Percentiles rank a stretch among this genome's conserved stretches.
Evolutionary conservation across 1,140 invertebrate species (phyloP).

Genomic region (Hyles euphorbiae): DNA sequence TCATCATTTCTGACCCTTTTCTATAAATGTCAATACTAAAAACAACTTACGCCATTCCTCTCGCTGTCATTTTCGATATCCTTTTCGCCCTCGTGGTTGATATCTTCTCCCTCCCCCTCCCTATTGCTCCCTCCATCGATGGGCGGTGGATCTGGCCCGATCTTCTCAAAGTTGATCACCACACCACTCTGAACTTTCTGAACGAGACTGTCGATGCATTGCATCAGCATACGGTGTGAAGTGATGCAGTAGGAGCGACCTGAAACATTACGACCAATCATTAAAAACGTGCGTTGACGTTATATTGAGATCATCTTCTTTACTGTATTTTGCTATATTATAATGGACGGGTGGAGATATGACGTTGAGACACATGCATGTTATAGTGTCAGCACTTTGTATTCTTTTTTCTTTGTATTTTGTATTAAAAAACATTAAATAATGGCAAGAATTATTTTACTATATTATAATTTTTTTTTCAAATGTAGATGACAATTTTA

Average conservation of each 20-base stretch:
- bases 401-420: too few species aligned
- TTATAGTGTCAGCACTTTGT: too few species aligned
- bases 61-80: constrained; percentile 56
- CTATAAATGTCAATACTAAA: too few species aligned
- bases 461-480: too few species aligned
- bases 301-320: too few species aligned
- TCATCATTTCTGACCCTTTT: too few species aligned
- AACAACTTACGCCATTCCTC: constrained; percentile 54
- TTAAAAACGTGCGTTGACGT: neutral
- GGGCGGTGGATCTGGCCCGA: constrained; percentile 90
- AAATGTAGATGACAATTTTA: too few species aligned
- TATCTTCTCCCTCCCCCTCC: constrained; percentile 45
- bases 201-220: constrained; percentile 97
- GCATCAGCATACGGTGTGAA: constrained; percentile 95
- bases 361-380: too few species aligned
- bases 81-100: constrained; percentile 53
- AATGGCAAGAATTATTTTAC: too few species aligned
- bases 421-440: too few species aligned
- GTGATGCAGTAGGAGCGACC: constrained; percentile 97
- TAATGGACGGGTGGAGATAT: too few species aligned
- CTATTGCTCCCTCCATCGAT: constrained; percentile 70
- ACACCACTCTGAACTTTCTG: constrained; percentile 98
- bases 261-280: constrained; percentile 57
- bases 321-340: neutral
- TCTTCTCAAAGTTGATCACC: constrained; percentile 98